Conservation (phyloP, 2,888 invertebrate genomes). For the Synanthedon formicaeformis region DNA sequence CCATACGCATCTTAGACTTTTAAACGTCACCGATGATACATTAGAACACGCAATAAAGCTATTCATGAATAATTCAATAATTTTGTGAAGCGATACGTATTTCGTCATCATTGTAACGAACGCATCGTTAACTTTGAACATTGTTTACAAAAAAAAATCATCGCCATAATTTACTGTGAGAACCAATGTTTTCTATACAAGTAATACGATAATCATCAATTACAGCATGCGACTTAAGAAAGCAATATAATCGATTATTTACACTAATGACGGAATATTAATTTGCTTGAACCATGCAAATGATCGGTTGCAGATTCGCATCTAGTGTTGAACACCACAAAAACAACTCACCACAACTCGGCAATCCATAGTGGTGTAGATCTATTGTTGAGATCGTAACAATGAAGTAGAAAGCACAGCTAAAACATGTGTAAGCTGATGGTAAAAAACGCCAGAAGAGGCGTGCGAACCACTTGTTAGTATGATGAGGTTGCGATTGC, state of each 20-base stretch:
- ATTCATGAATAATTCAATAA: conserved; percentile 3
- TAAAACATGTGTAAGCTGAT: conserved; percentile 18
- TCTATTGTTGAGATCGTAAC: conserved; percentile 31
- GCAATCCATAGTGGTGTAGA: conserved; percentile 48
- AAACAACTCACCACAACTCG: conserved; percentile 42
- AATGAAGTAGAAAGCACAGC: conserved; percentile 51
- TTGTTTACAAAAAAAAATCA: not conserved
- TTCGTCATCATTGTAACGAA: not conserved
- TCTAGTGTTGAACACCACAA: not conserved
- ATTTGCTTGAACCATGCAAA: not conserved
- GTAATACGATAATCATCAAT: not conserved
- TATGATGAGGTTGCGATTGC: conserved; percentile 13
- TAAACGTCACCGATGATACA: too few species aligned
- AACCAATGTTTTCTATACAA: not conserved
- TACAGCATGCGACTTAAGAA: not conserved
- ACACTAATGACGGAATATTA: not conserved
- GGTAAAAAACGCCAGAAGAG: conserved; percentile 31
- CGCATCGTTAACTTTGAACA: not conserved
- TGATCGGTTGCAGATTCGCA: not conserved
- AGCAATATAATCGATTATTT: not conserved
- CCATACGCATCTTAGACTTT: too few species aligned
- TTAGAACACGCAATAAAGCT: too few species aligned
- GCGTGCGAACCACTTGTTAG: conserved; percentile 28
- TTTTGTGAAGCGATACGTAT: not conserved
- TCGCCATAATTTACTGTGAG: not conserved